Percentiles rank a stretch among this genome's conserved stretches.
phyloP scores from a whole-genome alignment of 2,888 invertebrate genomes.

The Orgyia antiqua region DNA sequence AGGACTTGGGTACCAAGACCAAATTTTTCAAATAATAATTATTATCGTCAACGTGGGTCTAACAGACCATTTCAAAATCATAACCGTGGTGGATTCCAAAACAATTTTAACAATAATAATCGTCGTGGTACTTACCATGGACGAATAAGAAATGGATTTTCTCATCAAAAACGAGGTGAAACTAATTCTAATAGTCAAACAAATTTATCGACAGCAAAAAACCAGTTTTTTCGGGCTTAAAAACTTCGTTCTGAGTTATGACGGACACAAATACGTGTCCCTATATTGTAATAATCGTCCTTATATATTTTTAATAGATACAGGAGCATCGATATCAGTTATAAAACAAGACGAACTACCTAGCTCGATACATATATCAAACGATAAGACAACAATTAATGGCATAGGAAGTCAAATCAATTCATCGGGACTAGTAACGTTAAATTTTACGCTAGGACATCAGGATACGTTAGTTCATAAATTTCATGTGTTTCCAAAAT shows the following conservation, averaged over 20 bases:
- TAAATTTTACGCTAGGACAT: conserved; percentile 1
- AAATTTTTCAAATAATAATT: neutral
- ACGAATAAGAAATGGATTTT: neutral
- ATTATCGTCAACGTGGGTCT: neutral
- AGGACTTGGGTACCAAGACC: neutral
- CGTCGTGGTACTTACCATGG: neutral
- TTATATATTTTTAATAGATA: neutral
- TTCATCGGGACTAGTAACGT: conserved; percentile 3
- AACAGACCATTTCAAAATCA: too few relatives aligned
- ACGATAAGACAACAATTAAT: neutral
- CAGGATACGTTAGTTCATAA: conserved; percentile 4
- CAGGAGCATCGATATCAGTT: too few relatives aligned
- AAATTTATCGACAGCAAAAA: too few relatives aligned
- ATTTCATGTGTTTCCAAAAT: conserved; percentile 8
- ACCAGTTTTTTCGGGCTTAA: neutral
- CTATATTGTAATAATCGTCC: neutral
- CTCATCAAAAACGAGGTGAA: neutral
- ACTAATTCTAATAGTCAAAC: neutral
- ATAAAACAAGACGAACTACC: too few relatives aligned
- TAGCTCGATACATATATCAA: neutral
- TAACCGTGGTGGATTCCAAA: neutral
- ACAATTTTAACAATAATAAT: neutral
- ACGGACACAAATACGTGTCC: neutral
- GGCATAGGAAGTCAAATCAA: neutral
- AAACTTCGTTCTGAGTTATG: neutral